These are phyloP conservation scores for Diglossa brunneiventris DNA, from an alignment of 2,113 vertebrate genomes.

Conservation along the genomic window DNA sequence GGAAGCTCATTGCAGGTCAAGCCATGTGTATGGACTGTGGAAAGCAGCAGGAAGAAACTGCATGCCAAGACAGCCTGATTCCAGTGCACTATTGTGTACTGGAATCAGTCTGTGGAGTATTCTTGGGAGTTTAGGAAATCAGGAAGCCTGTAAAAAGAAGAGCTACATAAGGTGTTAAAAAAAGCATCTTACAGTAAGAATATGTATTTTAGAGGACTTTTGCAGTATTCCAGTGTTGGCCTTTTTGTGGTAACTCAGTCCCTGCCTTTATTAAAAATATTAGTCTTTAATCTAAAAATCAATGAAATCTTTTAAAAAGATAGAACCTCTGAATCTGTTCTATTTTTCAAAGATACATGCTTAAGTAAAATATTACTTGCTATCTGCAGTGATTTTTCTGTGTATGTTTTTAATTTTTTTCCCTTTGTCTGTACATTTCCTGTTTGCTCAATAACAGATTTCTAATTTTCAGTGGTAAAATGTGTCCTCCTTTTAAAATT, in stretches of 20 bases:
- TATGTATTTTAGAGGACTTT: neutral
- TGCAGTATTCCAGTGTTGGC: neutral
- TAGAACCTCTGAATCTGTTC: neutral
- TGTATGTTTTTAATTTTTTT: neutral
- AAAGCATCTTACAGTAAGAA: neutral
- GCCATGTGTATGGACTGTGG: neutral
- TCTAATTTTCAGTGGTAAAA: slow-evolving; percentile 81
- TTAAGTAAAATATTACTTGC: neutral
- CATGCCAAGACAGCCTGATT: neutral
- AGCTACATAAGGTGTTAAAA: neutral
- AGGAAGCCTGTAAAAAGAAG: neutral
- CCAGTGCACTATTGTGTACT: neutral
- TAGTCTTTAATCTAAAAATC: neutral
- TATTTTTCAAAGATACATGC: neutral
- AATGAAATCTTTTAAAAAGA: neutral
- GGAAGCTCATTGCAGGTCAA: neutral
- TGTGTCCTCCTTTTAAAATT: slow-evolving; percentile 96
- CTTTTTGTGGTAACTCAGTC: neutral
- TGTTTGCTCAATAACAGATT: neutral
- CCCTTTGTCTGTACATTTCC: neutral
- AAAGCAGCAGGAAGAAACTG: neutral
- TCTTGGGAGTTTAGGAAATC: neutral
- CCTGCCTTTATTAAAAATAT: neutral
- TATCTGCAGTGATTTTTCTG: neutral
- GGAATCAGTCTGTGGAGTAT: neutral